Evolutionary conservation across 2,888 invertebrate species (phyloP), one percentile per base, ranked within the genome.

Genomic region (Nysson spinosus): DNA sequence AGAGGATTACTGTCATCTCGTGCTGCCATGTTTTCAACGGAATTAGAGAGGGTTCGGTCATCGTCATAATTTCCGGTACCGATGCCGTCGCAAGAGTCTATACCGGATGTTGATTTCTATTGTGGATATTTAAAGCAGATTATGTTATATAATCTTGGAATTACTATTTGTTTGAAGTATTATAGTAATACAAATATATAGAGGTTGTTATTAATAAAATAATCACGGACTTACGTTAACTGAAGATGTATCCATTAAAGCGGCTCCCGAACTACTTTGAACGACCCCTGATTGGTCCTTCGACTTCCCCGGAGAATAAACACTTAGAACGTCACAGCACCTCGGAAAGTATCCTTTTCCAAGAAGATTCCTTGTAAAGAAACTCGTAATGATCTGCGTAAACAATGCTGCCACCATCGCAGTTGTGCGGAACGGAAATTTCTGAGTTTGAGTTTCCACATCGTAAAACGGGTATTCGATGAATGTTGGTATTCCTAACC

Each of bases 401-500:
- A 87, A 66, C 9, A 91, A 83, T 2, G 91, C 90, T 9, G 90
- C 81, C 51, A 91, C 77, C 93, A 93, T 93, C 54, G 91, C 88
- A 5, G 90, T 84, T 1, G 92, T 92, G 60, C 92, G 89, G 81
- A 91, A 92, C 1, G 93, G 93, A 81, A 93, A 93, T 67, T 90
- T 88, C 81, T 93, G 93, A 3, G 83, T 84, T 4, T 87, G 87
- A 1, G 78, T 82, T 26, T 75, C 82, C 4, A 72, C 70, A 68
- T 89, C 88, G 75, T 85, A 90, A 62, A 84, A 86, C 0, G 92
- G 92, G 76, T 90, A 92, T 64, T 90, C 88, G 51, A 92, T 89
- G 37, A 90, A 78, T 4, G 91, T 87, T 5, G 89, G 89, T 19
- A 92, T 86, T 4, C 89, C 88, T 5, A 92, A 82, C 39, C 89